These are phyloP conservation scores for Coracias cyanogaster DNA, from an alignment of 2,797 vertebrate genomes.

Conservation along the genomic window DNA sequence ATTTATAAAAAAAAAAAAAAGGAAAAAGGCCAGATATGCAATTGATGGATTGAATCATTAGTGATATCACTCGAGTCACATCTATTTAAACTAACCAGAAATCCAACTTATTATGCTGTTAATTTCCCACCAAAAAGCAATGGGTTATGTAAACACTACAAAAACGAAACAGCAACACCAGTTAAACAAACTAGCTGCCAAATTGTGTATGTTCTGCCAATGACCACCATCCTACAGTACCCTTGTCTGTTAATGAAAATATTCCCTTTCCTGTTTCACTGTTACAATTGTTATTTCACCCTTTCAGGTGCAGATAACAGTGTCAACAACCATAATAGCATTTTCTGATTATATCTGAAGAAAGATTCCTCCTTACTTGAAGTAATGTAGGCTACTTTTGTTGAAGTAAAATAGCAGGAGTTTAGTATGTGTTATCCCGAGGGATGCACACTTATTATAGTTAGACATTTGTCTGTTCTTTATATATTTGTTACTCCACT, in stretches of 20 bases:
- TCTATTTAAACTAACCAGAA: not conserved
- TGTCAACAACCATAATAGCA: not conserved
- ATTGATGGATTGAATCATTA: not conserved
- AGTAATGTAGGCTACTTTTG: not conserved
- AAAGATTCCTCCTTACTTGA: not conserved
- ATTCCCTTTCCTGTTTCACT: not conserved
- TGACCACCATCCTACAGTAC: not conserved
- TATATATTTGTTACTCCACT: not conserved
- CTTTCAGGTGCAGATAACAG: not conserved
- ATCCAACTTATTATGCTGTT: not conserved
- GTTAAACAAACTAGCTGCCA: not conserved
- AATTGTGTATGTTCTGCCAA: not conserved
- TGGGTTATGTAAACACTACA: not conserved
- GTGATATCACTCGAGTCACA: not conserved
- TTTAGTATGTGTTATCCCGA: not conserved
- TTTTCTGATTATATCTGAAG: not conserved
- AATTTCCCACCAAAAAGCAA: not conserved
- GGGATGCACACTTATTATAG: not conserved
- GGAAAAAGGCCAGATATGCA: not conserved
- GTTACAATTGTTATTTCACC: not conserved
- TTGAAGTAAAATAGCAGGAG: not conserved
- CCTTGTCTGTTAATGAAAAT: not conserved
- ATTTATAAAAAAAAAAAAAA: not conserved
- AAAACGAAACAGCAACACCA: not conserved
- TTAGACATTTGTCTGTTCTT: not conserved